Percentiles rank a stretch among this genome's conserved stretches.
phyloP scores from a whole-genome alignment of 2,888 invertebrate genomes.

The Boloria selene region DNA sequence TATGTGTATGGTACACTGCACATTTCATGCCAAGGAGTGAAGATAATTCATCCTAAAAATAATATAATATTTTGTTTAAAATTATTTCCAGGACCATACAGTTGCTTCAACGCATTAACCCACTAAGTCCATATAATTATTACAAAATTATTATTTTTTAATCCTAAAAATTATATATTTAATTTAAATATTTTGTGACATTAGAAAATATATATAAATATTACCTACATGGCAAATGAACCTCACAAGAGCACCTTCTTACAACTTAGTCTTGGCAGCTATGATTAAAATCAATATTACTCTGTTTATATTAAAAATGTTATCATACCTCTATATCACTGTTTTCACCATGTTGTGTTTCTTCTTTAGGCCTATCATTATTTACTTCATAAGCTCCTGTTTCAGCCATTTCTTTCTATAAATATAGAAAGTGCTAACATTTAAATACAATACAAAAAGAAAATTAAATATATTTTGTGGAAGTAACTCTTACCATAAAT shows the following conservation, averaged over 20 bases:
- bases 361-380: conserved; percentile 43
- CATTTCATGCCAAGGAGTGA: conserved; percentile 92
- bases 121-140: too few species aligned
- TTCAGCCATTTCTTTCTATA: conserved; percentile 80
- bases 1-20: conserved; percentile 90
- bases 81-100: too few species aligned
- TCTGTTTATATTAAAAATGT: not conserved
- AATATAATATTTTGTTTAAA: too few species aligned
- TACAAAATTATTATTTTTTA: too few species aligned
- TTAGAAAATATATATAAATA: too few species aligned
- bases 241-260: too few species aligned
- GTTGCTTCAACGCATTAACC: too few species aligned
- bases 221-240: too few species aligned
- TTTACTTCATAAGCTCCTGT: conserved; percentile 69
- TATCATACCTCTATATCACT: conserved; percentile 71
- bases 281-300: not conserved
- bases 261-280: too few species aligned
- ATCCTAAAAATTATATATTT: too few species aligned
- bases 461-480: conserved; percentile 1
- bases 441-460: not conserved
- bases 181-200: too few species aligned
- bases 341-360: conserved; percentile 53
- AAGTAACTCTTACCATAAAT: conserved; percentile 82
- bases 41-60: conserved; percentile 82
- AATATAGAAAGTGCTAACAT: conserved; percentile 32